Conservation (phyloP, 2,888 invertebrate species). For the Xestoiulus laeticollis region DNA sequence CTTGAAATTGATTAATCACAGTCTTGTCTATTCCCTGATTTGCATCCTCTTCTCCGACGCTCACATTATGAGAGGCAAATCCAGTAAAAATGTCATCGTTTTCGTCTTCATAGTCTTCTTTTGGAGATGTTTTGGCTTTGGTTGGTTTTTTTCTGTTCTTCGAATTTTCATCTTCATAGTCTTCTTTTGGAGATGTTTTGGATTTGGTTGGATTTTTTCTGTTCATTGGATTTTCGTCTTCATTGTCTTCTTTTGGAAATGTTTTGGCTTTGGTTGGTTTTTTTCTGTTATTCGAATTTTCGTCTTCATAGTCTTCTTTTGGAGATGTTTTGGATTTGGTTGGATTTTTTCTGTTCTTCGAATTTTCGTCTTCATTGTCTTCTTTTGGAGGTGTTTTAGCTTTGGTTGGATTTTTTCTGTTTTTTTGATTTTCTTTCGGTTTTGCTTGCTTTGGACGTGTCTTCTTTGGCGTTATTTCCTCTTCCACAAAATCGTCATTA, state of each 20-base stretch:
- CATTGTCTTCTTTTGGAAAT: not conserved
- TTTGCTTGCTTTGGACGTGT: not conserved
- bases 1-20: not conserved
- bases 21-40: not conserved
- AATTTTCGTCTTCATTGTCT: not conserved
- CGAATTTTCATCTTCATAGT: not conserved
- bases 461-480: not conserved
- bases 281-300: not conserved
- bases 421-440: not conserved
- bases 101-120: not conserved
- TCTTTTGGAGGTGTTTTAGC: too few species aligned
- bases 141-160: not conserved
- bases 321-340: too few species aligned
- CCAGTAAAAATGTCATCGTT: not conserved
- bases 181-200: not conserved
- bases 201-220: too few species aligned
- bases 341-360: not conserved
- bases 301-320: not conserved
- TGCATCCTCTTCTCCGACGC: slow-evolving; percentile 13
- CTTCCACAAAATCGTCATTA: not conserved
- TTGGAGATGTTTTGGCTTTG: too few species aligned
- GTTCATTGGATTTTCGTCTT: not conserved
- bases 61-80: not conserved
- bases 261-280: too few species aligned
- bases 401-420: too few species aligned